Evolutionary conservation across 2,113 vertebrate species (phyloP).

Genomic region (Elephas maximus): DNA sequence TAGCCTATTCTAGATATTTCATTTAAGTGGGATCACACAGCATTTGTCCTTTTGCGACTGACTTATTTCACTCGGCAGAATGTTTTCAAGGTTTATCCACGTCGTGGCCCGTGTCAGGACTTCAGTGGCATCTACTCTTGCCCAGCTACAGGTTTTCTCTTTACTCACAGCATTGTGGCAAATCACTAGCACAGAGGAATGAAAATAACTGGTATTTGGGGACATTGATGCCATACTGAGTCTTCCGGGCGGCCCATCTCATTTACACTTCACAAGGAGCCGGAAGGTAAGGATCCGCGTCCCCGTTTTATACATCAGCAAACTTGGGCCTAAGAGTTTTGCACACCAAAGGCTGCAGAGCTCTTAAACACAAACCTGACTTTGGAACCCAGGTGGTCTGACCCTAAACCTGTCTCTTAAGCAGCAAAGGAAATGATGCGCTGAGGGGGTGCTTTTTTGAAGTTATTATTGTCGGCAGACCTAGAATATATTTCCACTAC

Average conservation of each 20-base stretch:
- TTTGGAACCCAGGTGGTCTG: background rate
- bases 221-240: rapidly evolving
- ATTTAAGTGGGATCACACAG: no score
- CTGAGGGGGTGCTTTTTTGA: no score
- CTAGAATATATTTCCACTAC: rapidly evolving
- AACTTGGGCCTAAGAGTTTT: background rate
- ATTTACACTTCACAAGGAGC: rapidly evolving
- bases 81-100: no score
- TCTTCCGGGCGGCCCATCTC: background rate
- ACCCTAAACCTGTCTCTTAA: background rate
- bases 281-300: background rate
- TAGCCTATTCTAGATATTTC: no score
- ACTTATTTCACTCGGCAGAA: no score
- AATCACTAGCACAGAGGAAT: rapidly evolving
- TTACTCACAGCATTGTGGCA: rapidly evolving
- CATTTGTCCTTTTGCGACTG: no score
- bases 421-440: rapidly evolving
- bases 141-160: background rate
- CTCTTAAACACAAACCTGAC: background rate
- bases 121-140: rapidly evolving
- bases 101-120: no score
- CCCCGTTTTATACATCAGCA: background rate
- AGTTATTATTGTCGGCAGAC: rapidly evolving
- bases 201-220: rapidly evolving
- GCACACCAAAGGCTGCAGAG: rapidly evolving